Percentiles rank a stretch among this genome's conserved stretches.
phyloP scores from a whole-genome alignment of 2,888 invertebrate species.

The Nipponacmea schrenckii region DNA sequence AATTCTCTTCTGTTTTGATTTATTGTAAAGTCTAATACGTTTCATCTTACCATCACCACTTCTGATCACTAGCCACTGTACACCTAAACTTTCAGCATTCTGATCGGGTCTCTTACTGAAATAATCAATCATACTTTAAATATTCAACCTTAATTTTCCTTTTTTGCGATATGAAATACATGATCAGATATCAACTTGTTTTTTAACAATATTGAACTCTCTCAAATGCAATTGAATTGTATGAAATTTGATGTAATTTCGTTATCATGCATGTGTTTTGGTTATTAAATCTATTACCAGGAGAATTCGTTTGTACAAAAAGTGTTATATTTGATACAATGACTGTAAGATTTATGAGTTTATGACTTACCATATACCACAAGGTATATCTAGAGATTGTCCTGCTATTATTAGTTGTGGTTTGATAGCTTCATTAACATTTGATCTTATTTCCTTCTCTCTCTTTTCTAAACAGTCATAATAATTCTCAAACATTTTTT shows the following conservation, averaged over 20 bases:
- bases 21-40: slow-evolving; percentile 16
- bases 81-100: slow-evolving; percentile 22
- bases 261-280: too few species aligned
- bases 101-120: slow-evolving; percentile 37
- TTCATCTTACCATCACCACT: slow-evolving; percentile 33
- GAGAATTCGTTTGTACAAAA: too few species aligned
- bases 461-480: neutral
- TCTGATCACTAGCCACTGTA: slow-evolving; percentile 44
- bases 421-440: neutral
- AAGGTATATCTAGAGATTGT: neutral
- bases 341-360: too few species aligned
- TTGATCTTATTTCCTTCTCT: neutral
- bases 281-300: too few species aligned
- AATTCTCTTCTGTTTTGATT: slow-evolving; percentile 17
- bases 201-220: too few species aligned
- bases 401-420: neutral
- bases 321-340: too few species aligned
- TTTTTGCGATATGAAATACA: too few species aligned
- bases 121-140: neutral
- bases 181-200: too few species aligned
- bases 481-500: neutral
- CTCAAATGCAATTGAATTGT: too few species aligned
- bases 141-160: too few species aligned
- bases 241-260: too few species aligned
- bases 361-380: neutral